These are phyloP conservation scores for Brachionus rubens DNA, from an alignment of 1,140 invertebrate species.

Conservation along the genomic window DNA sequence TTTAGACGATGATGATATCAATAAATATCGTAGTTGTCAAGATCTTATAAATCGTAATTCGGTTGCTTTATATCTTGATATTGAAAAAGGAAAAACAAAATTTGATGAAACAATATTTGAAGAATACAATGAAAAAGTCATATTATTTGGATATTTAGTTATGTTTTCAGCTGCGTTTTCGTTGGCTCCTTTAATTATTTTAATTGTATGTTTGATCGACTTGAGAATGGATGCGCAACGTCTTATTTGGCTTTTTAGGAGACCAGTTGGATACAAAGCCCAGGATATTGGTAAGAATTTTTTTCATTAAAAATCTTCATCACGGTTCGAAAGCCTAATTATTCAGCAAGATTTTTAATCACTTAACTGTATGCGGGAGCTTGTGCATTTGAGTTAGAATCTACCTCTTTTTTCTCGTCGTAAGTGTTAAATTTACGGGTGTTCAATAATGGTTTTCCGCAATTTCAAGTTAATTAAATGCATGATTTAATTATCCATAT, in stretches of 20 bases:
- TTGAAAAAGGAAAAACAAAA: slow-evolving; percentile 55
- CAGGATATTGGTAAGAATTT: slow-evolving; percentile 59
- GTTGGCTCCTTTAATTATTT: slow-evolving; percentile 59
- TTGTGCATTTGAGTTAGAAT: too few species aligned
- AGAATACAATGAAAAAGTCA: slow-evolving; percentile 62
- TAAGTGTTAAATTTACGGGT: too few species aligned
- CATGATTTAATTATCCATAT: too few species aligned
- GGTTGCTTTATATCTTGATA: slow-evolving; percentile 49
- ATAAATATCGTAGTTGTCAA: not conserved
- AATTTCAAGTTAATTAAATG: too few species aligned
- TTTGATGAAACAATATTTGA: slow-evolving; percentile 59
- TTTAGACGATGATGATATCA: not conserved
- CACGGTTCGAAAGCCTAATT: too few species aligned
- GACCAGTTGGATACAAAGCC: slow-evolving; percentile 58
- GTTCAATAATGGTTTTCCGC: too few species aligned
- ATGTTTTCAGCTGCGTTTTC: slow-evolving; percentile 62
- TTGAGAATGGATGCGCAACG: slow-evolving; percentile 59
- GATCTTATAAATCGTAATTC: slow-evolving; percentile 49
- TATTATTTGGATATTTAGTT: slow-evolving; percentile 61
- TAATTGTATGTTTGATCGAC: slow-evolving; percentile 58
- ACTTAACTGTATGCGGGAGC: too few species aligned
- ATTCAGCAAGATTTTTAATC: too few species aligned
- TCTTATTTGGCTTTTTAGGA: slow-evolving; percentile 58
- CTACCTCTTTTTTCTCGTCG: too few species aligned
- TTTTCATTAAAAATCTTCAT: too few species aligned